Percentiles rank a stretch among this genome's conserved stretches.
Evolutionary conservation across 2,113 vertebrate species (phyloP).

Genomic region (Aleadryas rufinucha): DNA sequence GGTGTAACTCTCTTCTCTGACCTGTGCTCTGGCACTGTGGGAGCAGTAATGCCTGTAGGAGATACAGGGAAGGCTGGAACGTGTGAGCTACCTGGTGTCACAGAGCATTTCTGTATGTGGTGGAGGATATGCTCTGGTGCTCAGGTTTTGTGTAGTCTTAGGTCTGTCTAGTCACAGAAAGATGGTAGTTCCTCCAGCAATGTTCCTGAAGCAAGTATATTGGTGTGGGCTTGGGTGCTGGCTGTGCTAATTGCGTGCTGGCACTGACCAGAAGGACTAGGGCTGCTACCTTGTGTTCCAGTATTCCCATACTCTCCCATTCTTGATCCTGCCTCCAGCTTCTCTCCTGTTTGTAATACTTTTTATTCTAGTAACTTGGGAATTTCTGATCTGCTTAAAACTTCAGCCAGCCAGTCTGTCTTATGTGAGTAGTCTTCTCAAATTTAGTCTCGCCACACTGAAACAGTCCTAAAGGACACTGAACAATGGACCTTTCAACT

Average conservation of each 20-base stretch:
- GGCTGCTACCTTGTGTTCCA: background rate
- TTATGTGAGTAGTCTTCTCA: background rate
- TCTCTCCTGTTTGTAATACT: background rate
- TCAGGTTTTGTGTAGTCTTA: background rate
- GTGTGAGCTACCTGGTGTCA: background rate
- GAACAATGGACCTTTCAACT: background rate
- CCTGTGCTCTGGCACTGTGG: background rate
- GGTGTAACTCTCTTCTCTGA: background rate
- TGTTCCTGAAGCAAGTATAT: background rate
- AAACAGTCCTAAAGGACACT: background rate
- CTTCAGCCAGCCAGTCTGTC: background rate
- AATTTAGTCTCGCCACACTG: background rate
- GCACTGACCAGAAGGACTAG: background rate
- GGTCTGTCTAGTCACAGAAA: background rate
- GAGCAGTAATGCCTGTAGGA: background rate
- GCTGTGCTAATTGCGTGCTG: background rate
- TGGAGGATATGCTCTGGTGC: background rate
- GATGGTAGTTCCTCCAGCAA: background rate
- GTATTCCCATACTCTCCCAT: background rate
- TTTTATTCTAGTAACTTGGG: background rate
- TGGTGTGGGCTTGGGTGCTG: background rate
- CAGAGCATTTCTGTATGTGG: background rate
- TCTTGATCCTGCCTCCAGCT: background rate
- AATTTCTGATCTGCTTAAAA: background rate
- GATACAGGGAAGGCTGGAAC: background rate